A percentile compares a stretch with the other conserved stretches of the same genome.
Evolutionary conservation across 1,140 invertebrate genomes (phyloP).

Genomic region (Phthorimaea operculella): DNA sequence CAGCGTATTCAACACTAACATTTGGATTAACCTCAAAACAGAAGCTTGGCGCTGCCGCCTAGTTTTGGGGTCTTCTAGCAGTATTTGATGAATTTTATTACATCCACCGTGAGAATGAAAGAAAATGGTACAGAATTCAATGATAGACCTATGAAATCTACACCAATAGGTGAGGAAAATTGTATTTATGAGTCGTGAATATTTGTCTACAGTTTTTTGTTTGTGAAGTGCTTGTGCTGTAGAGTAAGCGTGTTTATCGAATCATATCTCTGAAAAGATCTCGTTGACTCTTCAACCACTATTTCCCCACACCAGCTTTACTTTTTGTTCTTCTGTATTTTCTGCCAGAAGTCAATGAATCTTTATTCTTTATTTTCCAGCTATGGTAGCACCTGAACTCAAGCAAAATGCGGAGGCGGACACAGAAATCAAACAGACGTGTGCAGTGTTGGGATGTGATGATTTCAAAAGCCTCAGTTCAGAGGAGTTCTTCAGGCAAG

Average conservation of each 20-base stretch:
- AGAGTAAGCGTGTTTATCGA: no score
- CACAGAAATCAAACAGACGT: constrained; percentile 54
- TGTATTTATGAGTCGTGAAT: no score
- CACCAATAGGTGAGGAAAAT: constrained; percentile 40
- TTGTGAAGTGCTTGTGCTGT: no score
- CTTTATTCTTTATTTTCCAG: constrained; percentile 21
- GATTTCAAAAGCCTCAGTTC: constrained; percentile 51
- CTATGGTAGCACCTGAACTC: constrained; percentile 58
- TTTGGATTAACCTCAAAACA: no score
- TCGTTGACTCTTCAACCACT: no score
- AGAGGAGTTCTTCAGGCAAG: constrained; percentile 50
- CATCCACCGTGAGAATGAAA: constrained; percentile 43
- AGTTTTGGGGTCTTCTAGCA: background rate
- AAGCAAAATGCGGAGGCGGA: constrained; percentile 48
- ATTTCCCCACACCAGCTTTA: background rate
- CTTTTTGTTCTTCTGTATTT: no score
- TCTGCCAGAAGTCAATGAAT: background rate
- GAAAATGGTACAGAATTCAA: constrained; percentile 31
- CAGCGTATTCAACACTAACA: background rate
- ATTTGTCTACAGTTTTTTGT: background rate
- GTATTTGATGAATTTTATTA: constrained; percentile 41
- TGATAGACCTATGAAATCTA: constrained; percentile 45
- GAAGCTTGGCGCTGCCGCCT: background rate
- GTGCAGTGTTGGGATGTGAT: constrained; percentile 58
- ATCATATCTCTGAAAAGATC: no score